Evolutionary conservation across 2,888 invertebrate genomes (phyloP), one percentile per base, ranked within the genome.

Genomic region (Polyploca ridens): DNA sequence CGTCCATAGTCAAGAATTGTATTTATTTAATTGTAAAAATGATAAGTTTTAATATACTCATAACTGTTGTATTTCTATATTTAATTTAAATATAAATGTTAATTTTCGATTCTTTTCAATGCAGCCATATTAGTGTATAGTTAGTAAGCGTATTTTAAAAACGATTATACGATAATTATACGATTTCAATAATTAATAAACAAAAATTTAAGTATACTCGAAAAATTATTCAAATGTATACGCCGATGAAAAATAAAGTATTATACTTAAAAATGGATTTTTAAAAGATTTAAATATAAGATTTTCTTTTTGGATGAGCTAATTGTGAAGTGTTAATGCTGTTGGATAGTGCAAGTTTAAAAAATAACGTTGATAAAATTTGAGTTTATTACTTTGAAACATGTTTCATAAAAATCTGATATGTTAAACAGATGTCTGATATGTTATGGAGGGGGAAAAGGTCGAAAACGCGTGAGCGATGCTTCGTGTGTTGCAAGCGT

Each of bases 1-100:
- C 93, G 93, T 93, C 93, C 93, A 92, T 87, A 90, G 87, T 88
- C 85, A 87, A 83, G 82, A 83, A 84, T 81, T 86, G 82, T 90
- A 91, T 91, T 93, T 92, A 92, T 91, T 92, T 93, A 80, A 79
- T 73, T 83, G 77, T 81, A 81, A 79, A 79, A 72, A 76, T 74
- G 78, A 80, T 75, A 76, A 64, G 70, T 71, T 76, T 76, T 75
- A 75, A 80, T 69, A 72, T 69, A 69, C 33, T 49, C 10, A 27
- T 62, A 44, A 62, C 13, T 19, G 54, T 35, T 35, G n/a, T 60
- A 35, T 66, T 62, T 46, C 14, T 62, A 41, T 54, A 33, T 58
- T 64, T 6, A 44, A 44, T 46, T 46, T 46, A 6, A 35, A 46
- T 66, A 16, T 62, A 58, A 41, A 27, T 46, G 10, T 79, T 75